Evolutionary conservation across 2,113 vertebrate species (phyloP).

Genomic region (Leptosomus discolor): DNA sequence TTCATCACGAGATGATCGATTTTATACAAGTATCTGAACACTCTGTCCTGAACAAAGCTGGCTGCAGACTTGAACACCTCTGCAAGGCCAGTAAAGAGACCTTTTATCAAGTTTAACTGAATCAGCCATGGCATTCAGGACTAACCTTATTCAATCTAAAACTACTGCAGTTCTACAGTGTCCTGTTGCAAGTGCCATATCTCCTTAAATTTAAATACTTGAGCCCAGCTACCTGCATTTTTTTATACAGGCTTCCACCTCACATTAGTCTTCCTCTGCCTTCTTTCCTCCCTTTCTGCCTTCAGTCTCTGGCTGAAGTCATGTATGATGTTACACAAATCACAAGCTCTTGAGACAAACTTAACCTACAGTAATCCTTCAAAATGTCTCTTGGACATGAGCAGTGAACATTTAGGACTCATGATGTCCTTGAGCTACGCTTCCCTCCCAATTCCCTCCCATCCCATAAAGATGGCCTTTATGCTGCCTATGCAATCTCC

Average conservation of each 20-base stretch:
- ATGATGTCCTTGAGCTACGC: background rate
- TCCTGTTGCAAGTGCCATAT: background rate
- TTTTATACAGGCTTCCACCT: background rate
- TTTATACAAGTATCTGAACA: background rate
- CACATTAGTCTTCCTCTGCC: background rate
- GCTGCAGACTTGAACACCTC: background rate
- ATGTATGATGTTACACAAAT: background rate
- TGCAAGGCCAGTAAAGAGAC: background rate
- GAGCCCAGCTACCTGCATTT: background rate
- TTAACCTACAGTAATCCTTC: background rate
- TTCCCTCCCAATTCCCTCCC: background rate
- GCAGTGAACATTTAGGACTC: background rate
- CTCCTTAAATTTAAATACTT: background rate
- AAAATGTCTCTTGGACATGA: background rate
- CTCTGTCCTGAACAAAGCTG: background rate
- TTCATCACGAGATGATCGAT: background rate
- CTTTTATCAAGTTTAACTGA: background rate
- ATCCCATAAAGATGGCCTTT: background rate
- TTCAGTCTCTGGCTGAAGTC: background rate
- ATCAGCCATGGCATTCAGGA: background rate
- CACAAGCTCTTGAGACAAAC: background rate
- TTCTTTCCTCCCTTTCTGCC: background rate
- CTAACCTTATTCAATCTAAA: background rate
- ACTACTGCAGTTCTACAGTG: background rate
- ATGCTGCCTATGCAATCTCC: background rate